A percentile compares a stretch with the other conserved stretches of the same genome.
Evolutionary conservation across 2,888 invertebrate species (phyloP).

Genomic region (Anaspis maculata): DNA sequence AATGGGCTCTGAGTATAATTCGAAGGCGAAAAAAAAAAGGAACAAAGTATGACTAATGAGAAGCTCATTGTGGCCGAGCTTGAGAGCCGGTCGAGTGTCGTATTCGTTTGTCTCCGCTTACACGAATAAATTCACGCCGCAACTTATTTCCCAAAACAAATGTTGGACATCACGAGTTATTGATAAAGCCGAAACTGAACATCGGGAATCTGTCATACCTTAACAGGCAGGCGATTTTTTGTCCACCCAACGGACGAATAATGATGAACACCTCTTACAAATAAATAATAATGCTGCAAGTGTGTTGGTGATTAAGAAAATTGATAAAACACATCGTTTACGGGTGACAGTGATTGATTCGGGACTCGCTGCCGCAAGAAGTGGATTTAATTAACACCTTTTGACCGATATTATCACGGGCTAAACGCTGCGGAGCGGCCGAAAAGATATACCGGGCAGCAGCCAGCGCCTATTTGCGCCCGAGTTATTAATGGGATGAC

Average conservation of each 20-base stretch:
- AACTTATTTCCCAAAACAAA: conserved; percentile 24
- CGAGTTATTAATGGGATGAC: too few relatives aligned
- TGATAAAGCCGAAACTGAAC: conserved; percentile 27
- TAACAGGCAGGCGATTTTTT: conserved; percentile 22
- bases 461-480: neutral
- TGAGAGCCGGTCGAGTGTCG: conserved; percentile 12
- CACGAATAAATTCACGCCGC: conserved; percentile 21
- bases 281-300: conserved; percentile 30
- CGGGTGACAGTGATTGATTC: conserved; percentile 33
- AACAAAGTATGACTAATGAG: conserved; percentile 13
- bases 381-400: conserved; percentile 34
- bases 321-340: conserved; percentile 32
- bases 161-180: conserved; percentile 25
- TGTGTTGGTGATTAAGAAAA: conserved; percentile 29
- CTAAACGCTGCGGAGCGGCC: conserved; percentile 15
- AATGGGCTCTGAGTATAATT: too few relatives aligned
- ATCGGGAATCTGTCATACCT: conserved; percentile 23
- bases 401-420: conserved; percentile 22
- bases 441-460: conserved; percentile 7
- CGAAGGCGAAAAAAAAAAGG: conserved; percentile 5
- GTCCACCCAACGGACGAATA: conserved; percentile 21
- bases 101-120: conserved; percentile 13
- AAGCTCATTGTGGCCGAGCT: conserved; percentile 15
- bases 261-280: conserved; percentile 25
- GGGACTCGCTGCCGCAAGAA: conserved; percentile 25